Evolutionary conservation across 92 coral and sea anemone species (phyloP), one percentile per base, ranked within the genome.

Genomic region (Epizoanthus ramosus): DNA sequence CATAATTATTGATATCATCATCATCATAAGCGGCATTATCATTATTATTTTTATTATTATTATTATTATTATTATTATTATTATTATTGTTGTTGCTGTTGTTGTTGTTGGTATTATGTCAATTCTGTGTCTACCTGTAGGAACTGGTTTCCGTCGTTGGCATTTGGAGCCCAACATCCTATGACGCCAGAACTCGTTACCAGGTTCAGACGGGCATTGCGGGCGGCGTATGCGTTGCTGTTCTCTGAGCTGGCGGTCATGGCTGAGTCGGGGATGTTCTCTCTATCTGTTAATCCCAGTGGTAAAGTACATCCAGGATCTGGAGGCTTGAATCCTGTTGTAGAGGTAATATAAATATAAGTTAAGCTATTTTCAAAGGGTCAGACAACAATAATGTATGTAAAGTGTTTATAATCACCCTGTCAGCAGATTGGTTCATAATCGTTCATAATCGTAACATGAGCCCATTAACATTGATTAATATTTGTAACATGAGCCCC

Each of bases 221-320:
- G 79, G 4, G 79, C 64, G 7, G 79, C 64, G 6, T 52, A 73
- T 12, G 53, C 64, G 24, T 18, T 41, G 22, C 23, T 73, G 12
- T 73, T 16, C 13, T 53, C 41, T 15, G 79, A 23, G 23, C 63
- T 47, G 19, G 61, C 63, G 10, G 64, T 52, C 79, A 73, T 73
- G 35, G 79, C 63, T 47, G 79, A 28, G 58, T 73, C 79, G 8
- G 79, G 63, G 12, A 73, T 73, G 22, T 52, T 33, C 47, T 73
- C 79, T 25, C 79, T 73, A 9, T 73, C 79, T 52, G 79, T 3
- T 63, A 73, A 18, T 10, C 79, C 79, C 41, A 73, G 19, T 37
- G 79, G 79, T 17, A 73, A 22, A 12, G 58, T 54, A 33, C 79
- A 73, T 18, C 79, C 79, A 10, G 79, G 79, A 23, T 73, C 45